phyloP scores from a whole-genome alignment of 1,140 invertebrate species.

The Gerris buenoi region DNA sequence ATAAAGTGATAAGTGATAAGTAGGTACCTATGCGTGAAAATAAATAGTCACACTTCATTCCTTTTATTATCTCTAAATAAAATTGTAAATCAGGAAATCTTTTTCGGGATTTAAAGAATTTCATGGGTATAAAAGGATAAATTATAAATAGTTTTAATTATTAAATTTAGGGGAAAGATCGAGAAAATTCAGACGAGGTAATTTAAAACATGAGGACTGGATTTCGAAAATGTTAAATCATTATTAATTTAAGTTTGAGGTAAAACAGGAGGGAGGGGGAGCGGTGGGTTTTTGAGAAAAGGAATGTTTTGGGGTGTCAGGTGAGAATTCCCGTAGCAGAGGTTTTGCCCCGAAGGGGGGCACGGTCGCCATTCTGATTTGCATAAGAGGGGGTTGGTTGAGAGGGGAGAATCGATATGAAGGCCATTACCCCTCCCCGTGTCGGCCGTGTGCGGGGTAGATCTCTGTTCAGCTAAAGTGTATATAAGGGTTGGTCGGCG shows the following conservation, averaged over 20 bases:
- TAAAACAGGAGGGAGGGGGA: neutral
- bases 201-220: neutral
- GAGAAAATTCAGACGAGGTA: neutral
- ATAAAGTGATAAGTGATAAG: too few species aligned
- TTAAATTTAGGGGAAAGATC: neutral
- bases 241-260: neutral
- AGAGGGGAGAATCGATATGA: slow-evolving; percentile 16
- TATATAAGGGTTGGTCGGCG: neutral
- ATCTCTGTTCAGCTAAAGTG: neutral
- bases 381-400: slow-evolving; percentile 10
- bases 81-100: too few species aligned
- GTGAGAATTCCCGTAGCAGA: slow-evolving; percentile 5
- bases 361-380: slow-evolving; percentile 18
- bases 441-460: neutral
- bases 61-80: too few species aligned
- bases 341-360: slow-evolving; percentile 10
- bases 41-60: too few species aligned
- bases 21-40: too few species aligned
- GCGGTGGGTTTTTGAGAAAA: neutral
- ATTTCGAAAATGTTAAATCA: neutral
- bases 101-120: too few species aligned
- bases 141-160: too few species aligned
- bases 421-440: slow-evolving; percentile 15
- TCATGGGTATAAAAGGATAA: too few species aligned
- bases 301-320: slow-evolving; percentile 7